Percentiles rank a stretch among this genome's conserved stretches.
Evolutionary conservation across 2,113 vertebrate species (phyloP).

Genomic region (Alces alces): DNA sequence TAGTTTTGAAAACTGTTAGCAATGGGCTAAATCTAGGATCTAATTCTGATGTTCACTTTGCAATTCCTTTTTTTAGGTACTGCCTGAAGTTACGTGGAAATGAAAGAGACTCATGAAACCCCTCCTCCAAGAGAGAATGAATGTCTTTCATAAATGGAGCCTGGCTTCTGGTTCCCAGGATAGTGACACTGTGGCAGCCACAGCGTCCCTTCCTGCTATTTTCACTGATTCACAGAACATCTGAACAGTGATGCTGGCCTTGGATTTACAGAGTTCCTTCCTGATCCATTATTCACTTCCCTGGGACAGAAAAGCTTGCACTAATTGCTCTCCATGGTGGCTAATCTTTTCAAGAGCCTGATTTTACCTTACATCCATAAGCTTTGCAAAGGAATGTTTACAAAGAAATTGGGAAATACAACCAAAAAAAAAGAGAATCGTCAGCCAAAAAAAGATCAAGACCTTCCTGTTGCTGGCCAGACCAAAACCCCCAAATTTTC

Average conservation of each 20-base stretch:
- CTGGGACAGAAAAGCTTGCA: constrained; percentile 70
- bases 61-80: constrained; percentile 80
- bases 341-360: constrained; percentile 90
- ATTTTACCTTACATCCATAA: constrained; percentile 91
- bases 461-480: constrained; percentile 83
- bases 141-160: constrained; percentile 38
- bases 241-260: constrained; percentile 63
- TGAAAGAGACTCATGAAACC: constrained; percentile 63
- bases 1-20: background rate
- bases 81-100: constrained; percentile 74
- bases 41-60: constrained; percentile 43
- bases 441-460: constrained; percentile 89
- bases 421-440: constrained; percentile 93
- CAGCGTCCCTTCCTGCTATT: background rate
- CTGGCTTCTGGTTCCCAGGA: background rate
- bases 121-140: constrained; percentile 61
- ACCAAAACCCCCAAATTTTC: constrained; percentile 89
- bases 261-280: constrained; percentile 60
- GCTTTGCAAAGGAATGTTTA: constrained; percentile 99
- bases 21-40: background rate
- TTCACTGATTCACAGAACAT: background rate
- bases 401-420: constrained; percentile 97
- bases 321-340: constrained; percentile 93
- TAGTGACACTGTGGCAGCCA: background rate
- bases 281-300: constrained; percentile 63